Evolutionary conservation across 2,888 invertebrate genomes (phyloP), one percentile per base, ranked within the genome.

Genomic region (Philereme vetulata): DNA sequence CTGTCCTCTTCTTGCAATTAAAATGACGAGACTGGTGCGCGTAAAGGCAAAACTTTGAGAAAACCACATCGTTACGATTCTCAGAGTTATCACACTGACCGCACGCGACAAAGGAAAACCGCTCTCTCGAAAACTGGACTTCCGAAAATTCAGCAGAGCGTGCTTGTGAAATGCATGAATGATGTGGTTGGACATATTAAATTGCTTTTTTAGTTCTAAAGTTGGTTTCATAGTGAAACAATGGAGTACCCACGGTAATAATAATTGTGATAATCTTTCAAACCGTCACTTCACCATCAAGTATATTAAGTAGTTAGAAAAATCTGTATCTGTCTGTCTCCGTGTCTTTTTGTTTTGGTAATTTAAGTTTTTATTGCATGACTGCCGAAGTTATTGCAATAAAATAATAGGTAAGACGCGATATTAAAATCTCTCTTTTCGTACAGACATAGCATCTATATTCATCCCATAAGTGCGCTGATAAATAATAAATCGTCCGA

Each of bases 11-110:
- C 65, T 67, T 66, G 72, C 77, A 87, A 86, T 90, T 90, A 90
- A 88, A 90, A 88, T 72, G 61, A 73, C 86, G 74, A 82, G 73
- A 82, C 51, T 75, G 77, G 79, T 72, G 85, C 90, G 82, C 86
- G 66, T 63, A 76, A 69, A 66, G 69, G 73, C 65, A 66, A 72
- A 77, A 78, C 71, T 81, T 79, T 70, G 70, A 57, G 64, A 61
- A 7, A 69, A 82, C 88, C 88, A 70, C 84, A 80, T 81, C 78
- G 80, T 81, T 85, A 85, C 62, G 62, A 68, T 59, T 61, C 68
- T 72, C 78, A 79, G 76, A 72, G 72, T 68, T 59, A 51, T 56
- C 43, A 67, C 65, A 56, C 60, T 76, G 77, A 73, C 78, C 78
- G 72, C 70, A 61, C 51, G 57, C 59, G 64, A 68, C 69, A 76